Conservation (phyloP, 35 echinoderm and acorn worm genomes). For the Chiridota heheva region DNA sequence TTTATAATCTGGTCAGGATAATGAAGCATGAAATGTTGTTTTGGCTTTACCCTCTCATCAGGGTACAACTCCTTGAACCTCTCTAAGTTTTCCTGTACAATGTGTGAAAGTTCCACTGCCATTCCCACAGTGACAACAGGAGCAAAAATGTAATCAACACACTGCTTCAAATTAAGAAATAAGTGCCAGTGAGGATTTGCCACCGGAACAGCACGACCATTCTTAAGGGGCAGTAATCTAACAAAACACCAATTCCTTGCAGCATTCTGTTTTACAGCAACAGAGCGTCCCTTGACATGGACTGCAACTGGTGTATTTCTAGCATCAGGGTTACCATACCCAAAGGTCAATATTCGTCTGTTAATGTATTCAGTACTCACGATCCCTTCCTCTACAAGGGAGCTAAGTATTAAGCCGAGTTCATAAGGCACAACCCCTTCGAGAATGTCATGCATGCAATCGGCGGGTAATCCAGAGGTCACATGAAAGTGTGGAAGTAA, state of each 20-base stretch:
- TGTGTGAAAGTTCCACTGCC: conserved; percentile 14
- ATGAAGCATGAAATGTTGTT: conserved; percentile 47
- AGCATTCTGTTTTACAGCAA: conserved; percentile 38
- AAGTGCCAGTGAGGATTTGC: background rate
- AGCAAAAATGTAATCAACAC: conserved; percentile 25
- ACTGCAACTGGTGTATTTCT: conserved; percentile 48
- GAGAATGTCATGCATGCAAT: too few species aligned
- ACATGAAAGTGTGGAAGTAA: conserved; percentile 9
- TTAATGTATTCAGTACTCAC: conserved; percentile 14
- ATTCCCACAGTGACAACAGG: background rate
- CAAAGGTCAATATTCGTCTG: conserved; percentile 11
- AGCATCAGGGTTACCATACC: background rate
- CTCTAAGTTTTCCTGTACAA: conserved; percentile 21
- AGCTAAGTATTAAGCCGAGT: conserved; percentile 12
- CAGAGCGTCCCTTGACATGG: conserved; percentile 11
- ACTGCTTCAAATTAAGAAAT: conserved; percentile 35
- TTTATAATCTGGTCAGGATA: conserved; percentile 45
- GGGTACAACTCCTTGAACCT: conserved; percentile 20
- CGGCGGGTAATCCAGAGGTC: conserved; percentile 21
- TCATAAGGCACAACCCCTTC: conserved; percentile 40
- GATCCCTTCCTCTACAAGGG: background rate
- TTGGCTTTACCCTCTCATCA: conserved; percentile 31
- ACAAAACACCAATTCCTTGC: conserved; percentile 45
- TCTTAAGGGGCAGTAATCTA: conserved; percentile 11
- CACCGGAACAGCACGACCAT: conserved; percentile 2